These are phyloP conservation scores for Dendrocopos noguchii DNA, from an alignment of 2,113 vertebrate genomes.

Conservation along the genomic window DNA sequence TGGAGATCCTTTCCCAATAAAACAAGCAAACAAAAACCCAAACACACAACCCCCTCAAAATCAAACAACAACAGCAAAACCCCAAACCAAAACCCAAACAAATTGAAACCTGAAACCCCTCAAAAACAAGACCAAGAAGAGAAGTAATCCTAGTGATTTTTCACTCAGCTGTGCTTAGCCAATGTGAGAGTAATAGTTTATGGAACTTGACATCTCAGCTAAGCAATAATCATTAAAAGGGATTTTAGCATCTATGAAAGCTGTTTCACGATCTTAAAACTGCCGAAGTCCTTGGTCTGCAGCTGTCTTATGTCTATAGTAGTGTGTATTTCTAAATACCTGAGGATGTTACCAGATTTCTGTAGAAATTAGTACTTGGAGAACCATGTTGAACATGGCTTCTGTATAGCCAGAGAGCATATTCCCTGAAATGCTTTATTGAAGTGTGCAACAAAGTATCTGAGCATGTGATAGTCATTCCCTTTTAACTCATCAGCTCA, in stretches of 20 bases:
- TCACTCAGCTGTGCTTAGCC: background rate
- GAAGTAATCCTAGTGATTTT: background rate
- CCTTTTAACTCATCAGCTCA: conserved; percentile 7
- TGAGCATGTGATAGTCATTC: conserved; percentile 58
- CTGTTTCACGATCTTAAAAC: background rate
- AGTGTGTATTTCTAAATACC: background rate
- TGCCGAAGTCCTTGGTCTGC: background rate
- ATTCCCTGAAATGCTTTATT: background rate
- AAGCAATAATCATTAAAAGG: background rate
- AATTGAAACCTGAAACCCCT: no score
- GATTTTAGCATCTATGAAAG: background rate
- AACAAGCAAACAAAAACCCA: background rate
- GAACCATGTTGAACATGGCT: background rate
- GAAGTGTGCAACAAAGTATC: background rate
- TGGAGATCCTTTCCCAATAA: rapidly evolving
- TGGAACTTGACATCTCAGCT: background rate
- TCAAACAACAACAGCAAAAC: no score
- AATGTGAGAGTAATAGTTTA: background rate
- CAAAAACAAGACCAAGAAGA: background rate
- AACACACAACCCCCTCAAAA: no score
- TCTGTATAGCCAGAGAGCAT: background rate
- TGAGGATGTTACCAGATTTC: background rate
- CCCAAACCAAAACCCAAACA: no score
- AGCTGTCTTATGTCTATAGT: background rate
- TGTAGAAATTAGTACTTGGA: background rate